These are phyloP conservation scores for Xiphias gladius DNA, from an alignment of 2,113 vertebrate genomes.

Conservation along the genomic window DNA sequence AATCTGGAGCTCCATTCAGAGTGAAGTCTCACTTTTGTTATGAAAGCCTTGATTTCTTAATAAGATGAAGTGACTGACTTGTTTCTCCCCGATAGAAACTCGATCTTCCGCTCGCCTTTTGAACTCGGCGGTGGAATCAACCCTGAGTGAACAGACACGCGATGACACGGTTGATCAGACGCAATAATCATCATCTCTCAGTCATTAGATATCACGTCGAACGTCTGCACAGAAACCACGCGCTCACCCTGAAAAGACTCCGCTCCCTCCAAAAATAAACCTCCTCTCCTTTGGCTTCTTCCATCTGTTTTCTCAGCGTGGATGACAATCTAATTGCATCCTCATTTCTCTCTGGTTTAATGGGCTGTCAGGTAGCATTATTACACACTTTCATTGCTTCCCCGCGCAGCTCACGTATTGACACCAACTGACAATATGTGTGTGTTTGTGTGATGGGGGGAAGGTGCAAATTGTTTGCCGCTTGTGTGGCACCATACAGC, in stretches of 20 bases:
- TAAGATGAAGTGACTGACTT: neutral
- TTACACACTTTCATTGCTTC: conserved; percentile 54
- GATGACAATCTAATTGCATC: conserved; percentile 71
- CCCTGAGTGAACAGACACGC: neutral
- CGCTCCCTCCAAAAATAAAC: conserved; percentile 33
- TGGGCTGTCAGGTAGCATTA: conserved; percentile 70
- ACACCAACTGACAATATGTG: conserved; percentile 31
- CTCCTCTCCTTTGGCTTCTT: neutral
- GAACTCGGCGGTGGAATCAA: conserved; percentile 4
- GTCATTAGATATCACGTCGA: conserved; percentile 42
- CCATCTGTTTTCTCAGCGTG: conserved; percentile 43
- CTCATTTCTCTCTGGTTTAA: conserved; percentile 74
- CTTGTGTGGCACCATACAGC: neutral
- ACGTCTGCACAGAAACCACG: conserved; percentile 22
- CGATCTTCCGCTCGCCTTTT: conserved; percentile 10
- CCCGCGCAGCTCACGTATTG: conserved; percentile 21
- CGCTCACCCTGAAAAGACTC: conserved; percentile 32
- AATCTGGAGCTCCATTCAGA: conserved; percentile 30
- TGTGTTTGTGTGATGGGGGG: conserved; percentile 9
- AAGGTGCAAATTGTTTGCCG: conserved; percentile 1
- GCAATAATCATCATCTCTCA: conserved; percentile 34
- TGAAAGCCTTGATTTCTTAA: conserved; percentile 5
- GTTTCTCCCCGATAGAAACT: neutral
- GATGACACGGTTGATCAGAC: conserved; percentile 33
- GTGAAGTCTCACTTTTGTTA: conserved; percentile 4